phyloP scores from a whole-genome alignment of 2,888 invertebrate species.

The Plebejus anna region DNA sequence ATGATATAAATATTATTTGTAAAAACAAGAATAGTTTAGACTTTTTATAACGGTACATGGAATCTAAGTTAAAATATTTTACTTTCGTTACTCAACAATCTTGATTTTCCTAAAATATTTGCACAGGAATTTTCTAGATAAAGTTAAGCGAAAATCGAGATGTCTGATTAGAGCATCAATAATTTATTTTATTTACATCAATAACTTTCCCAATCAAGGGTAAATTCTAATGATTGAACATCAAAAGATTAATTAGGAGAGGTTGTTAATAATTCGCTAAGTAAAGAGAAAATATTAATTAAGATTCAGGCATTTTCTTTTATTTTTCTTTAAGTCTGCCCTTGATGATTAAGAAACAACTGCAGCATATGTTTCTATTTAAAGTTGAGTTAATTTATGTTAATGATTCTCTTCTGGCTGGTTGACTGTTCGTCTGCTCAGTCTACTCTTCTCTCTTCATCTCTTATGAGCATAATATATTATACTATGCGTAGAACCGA shows the following conservation, averaged over 20 bases:
- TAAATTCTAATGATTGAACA: conserved; percentile 74
- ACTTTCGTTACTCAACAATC: background rate
- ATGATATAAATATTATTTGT: too few relatives aligned
- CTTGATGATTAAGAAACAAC: background rate
- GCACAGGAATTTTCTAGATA: background rate
- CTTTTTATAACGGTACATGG: too few relatives aligned
- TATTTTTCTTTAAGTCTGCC: background rate
- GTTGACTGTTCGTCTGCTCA: background rate
- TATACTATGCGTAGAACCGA: background rate
- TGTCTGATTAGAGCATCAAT: background rate
- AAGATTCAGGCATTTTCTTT: conserved; percentile 38
- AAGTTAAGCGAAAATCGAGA: background rate
- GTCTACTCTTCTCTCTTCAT: background rate
- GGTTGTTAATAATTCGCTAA: conserved; percentile 68
- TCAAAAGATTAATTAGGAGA: conserved; percentile 76
- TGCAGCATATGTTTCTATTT: background rate
- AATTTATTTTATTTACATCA: conserved; percentile 8
- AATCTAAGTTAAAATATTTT: too few relatives aligned
- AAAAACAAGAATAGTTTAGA: too few relatives aligned
- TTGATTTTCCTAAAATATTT: background rate
- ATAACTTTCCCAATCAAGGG: conserved; percentile 28
- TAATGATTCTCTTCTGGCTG: background rate
- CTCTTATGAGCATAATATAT: too few relatives aligned
- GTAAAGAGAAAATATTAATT: conserved; percentile 71
- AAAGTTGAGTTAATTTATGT: background rate